Conservation (phyloP, 2,888 invertebrate genomes). For the Nemapogon koenigi region DNA sequence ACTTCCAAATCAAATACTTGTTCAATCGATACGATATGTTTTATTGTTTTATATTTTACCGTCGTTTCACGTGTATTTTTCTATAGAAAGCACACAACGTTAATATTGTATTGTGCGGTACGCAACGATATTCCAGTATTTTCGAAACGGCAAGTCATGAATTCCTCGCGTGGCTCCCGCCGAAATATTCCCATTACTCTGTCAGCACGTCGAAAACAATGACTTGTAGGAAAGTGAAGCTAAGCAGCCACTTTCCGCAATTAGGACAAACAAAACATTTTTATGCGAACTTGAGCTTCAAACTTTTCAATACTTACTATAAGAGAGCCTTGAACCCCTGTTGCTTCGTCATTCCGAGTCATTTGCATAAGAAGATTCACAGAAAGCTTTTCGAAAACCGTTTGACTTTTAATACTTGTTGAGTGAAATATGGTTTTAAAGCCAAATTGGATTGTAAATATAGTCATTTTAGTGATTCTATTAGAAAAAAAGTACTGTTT, state of each 20-base stretch:
- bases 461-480: no score
- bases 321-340: not conserved
- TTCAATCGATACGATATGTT: no score
- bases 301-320: constrained; percentile 14
- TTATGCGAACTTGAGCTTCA: constrained; percentile 28
- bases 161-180: constrained; percentile 34
- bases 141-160: constrained; percentile 31
- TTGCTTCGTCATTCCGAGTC: constrained; percentile 28
- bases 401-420: constrained; percentile 17
- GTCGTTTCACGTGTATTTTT: no score
- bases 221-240: constrained; percentile 46
- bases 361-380: constrained; percentile 37
- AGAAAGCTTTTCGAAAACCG: constrained; percentile 20
- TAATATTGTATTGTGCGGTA: no score
- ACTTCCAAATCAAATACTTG: no score
- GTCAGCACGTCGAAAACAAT: constrained; percentile 54
- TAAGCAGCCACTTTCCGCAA: constrained; percentile 59
- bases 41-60: no score
- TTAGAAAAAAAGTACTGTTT: no score
- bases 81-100: no score
- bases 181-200: constrained; percentile 51
- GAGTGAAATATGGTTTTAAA: constrained; percentile 11
- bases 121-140: not conserved
- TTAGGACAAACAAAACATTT: constrained; percentile 62
- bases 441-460: no score